Conservation (phyloP, 1,140 invertebrate genomes). For the Plutomurus gul region DNA sequence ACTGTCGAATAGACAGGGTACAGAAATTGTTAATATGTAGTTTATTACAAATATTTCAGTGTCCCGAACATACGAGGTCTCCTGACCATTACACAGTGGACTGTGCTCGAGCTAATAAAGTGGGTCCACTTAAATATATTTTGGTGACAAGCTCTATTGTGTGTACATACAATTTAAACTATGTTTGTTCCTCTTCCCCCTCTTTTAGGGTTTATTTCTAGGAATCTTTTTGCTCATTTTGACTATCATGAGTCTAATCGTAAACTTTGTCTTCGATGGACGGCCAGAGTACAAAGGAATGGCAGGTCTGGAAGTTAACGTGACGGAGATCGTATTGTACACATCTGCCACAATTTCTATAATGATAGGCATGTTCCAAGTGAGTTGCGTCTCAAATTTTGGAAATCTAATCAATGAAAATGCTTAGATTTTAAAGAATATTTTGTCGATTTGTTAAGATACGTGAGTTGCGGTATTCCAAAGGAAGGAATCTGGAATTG, state of each 20-base stretch:
- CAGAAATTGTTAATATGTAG: neutral
- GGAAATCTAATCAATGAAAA: conserved; percentile 87
- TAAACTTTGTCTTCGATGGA: conserved; percentile 92
- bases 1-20: neutral
- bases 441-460: conserved; percentile 59
- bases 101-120: conserved; percentile 90
- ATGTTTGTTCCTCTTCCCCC: conserved; percentile 92
- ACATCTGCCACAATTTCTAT: conserved; percentile 81
- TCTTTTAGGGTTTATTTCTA: conserved; percentile 87
- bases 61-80: conserved; percentile 60
- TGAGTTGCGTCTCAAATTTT: conserved; percentile 77
- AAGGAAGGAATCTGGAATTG: conserved; percentile 79
- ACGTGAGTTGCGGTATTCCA: conserved; percentile 79
- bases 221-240: conserved; percentile 89
- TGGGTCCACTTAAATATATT: too few relatives aligned
- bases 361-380: conserved; percentile 81
- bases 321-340: conserved; percentile 87
- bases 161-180: too few relatives aligned
- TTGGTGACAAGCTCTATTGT: too few relatives aligned
- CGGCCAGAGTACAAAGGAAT: conserved; percentile 67
- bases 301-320: conserved; percentile 83
- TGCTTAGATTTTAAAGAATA: conserved; percentile 12
- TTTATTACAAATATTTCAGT: neutral
- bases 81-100: conserved; percentile 92
- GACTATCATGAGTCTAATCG: conserved; percentile 90